Percentiles rank a stretch among this genome's conserved stretches.
Conservation (phyloP, 2,113 vertebrate genomes). For the Athene cunicularia region DNA sequence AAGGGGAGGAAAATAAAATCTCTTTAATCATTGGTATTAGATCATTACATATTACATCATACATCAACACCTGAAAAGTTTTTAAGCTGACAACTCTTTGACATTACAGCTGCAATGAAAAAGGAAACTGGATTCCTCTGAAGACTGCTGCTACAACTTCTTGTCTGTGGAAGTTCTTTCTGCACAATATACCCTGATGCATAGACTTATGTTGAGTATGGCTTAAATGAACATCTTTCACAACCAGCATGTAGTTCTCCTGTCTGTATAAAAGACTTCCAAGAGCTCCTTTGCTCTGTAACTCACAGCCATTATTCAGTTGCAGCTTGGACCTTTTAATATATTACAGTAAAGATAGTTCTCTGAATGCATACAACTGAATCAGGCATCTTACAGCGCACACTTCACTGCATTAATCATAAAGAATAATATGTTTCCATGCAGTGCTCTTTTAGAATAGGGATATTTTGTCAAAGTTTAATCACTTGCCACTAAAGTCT, state of each 20-base stretch:
- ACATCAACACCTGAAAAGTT: background rate
- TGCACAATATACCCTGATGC: background rate
- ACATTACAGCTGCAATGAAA: background rate
- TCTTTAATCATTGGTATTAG: background rate
- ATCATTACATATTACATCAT: background rate
- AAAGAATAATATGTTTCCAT: background rate
- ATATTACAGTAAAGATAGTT: background rate
- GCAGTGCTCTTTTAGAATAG: background rate
- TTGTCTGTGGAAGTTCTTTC: background rate
- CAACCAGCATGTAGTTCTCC: background rate
- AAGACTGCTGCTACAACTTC: background rate
- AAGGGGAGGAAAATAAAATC: background rate
- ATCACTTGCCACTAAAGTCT: background rate
- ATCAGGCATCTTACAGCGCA: background rate
- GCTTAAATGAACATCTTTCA: background rate
- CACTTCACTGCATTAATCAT: background rate
- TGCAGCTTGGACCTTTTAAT: background rate
- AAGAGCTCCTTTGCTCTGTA: background rate
- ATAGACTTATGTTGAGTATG: background rate
- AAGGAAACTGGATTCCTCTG: background rate
- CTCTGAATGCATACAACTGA: background rate
- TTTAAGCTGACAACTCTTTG: background rate
- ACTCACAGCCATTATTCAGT: background rate
- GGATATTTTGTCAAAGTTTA: background rate
- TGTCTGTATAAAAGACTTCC: background rate